Base-by-base conservation (phyloP, 2,888 invertebrate species). In the Tiliacea citrago region DNA sequence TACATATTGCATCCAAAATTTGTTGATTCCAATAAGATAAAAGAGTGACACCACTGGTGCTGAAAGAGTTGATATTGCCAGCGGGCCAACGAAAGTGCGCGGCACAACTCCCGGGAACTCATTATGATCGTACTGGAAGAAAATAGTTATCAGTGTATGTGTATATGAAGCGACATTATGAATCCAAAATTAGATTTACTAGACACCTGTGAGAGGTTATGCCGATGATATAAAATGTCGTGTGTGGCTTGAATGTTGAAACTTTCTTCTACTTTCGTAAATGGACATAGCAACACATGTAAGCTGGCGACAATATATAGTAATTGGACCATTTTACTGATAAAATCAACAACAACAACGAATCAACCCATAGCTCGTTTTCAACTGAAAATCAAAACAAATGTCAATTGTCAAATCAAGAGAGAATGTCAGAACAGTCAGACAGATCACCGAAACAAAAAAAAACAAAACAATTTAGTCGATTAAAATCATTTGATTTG, bases 231-330 rank as follows among this genome's bases (percentile, higher is more conserved):
- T 66, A 99, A 96, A 90, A 99, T 97, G 96, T 99, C 99, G 96
- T 99, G 99, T 94, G 98, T 98, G 39, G 99, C 99, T 96, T 99
- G 99, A 76, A 99, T 97, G 96, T 99, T 99, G 94, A 99, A 99
- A 95, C 99, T 99, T 96, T 99, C 99, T 96, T 99, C 99, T 68
- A 99, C 99, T 98, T 99, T 99, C 8, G 99, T 99, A 93, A 98
- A 99, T 70, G 99, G 99, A 91, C 99, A 99, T 88, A 98, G 97
- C 82, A 99, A 93, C 76, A 99, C 96, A 94, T 99, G 98, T 88
- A 98, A 97, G 87, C 97, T 97, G 78, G 98, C 98, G 88, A 98
- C 97, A 86, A 98, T 95, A 92, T 98, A 97, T 89, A 98, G 95
- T 93, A 98, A 95, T 91, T 98, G 97, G 93, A 98, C 98, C 98